Evolutionary conservation across 2,113 vertebrate genomes (phyloP), one percentile per base, ranked within the genome.

Genomic region (Galbula dea): DNA sequence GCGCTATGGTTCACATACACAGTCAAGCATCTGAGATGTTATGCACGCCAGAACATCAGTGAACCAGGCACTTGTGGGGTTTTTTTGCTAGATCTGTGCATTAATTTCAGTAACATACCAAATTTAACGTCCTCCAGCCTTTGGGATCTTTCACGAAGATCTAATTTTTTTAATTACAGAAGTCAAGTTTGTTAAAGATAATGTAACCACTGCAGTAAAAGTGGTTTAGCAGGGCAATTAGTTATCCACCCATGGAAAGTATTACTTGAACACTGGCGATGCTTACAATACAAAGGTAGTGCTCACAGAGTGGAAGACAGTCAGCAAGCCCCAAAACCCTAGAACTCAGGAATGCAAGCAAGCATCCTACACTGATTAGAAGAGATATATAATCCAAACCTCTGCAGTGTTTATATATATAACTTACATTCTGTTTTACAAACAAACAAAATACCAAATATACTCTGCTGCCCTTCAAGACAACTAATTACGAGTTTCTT

Each of bases 401-500:
- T 73, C 82, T 61, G 58, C 62, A 73, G 34, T 57, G 46, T 79
- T 90, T 92, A 41, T 84, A 90, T 95, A 79, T 77, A 93, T 86
- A 96, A 94, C 90, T 92, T 85, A 95, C 76, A 79, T 73, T 84
- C 63, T 67, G 90, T 95, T 92, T 75, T 57, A 86, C 83, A 90
- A 88, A 93, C 78, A 93, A 93, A 93, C 86, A 93, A 95, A 96
- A 92, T 66, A 86, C 69, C 46, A 89, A 90, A 82, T 83, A 93
- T 30, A 92, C 66, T 90, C 72, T 72, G 21, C 62, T 95, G 86
- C 63, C 93, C 87, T 92, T 96, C 89, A 91, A 96, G 81, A 89
- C 78, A 90, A 86, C 75, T 87, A 90, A 91, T 96, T 92, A 90
- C 91, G 90, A 95, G 91, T 91, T 94, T 87, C 74, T 82, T 82